Evolutionary conservation across 2,888 invertebrate species (phyloP).

Genomic region (Tenthredo notha): DNA sequence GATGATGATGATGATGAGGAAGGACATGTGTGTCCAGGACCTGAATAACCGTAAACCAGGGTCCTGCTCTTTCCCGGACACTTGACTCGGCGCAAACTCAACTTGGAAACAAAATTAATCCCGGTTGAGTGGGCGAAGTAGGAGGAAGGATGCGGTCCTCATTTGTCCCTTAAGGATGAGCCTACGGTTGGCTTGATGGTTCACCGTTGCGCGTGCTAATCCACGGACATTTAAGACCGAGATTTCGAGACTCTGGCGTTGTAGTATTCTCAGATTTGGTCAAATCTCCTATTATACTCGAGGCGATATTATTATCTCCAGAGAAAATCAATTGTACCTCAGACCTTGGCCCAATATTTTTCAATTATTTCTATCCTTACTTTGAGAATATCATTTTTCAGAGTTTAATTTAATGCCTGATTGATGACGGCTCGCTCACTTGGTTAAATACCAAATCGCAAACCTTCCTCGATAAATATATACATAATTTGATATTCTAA

Average conservation of each 20-base stretch:
- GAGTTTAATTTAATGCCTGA: not conserved
- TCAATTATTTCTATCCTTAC: not conserved
- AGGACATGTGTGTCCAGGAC: not conserved
- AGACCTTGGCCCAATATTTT: not conserved
- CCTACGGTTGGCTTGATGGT: slow-evolving; percentile 40
- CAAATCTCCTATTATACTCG: not conserved
- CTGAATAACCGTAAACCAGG: slow-evolving; percentile 29
- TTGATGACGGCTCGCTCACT: not conserved
- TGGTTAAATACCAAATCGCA: not conserved
- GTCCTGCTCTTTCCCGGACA: not conserved
- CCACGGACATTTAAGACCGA: slow-evolving; percentile 37
- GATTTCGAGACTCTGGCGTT: not conserved
- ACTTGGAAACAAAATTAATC: slow-evolving; percentile 52
- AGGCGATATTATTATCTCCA: not conserved
- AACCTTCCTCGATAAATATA: not conserved
- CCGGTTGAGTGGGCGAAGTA: slow-evolving; percentile 39
- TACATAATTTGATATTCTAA: slow-evolving; percentile 30
- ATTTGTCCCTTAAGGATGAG: slow-evolving; percentile 43
- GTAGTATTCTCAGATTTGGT: not conserved
- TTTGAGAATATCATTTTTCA: not conserved
- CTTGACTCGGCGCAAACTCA: slow-evolving; percentile 45
- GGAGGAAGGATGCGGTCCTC: slow-evolving; percentile 32
- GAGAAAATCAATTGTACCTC: not conserved
- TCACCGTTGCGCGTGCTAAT: slow-evolving; percentile 46
- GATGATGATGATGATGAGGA: not conserved